A percentile compares a stretch with the other conserved stretches of the same genome.
Conservation (phyloP, 2,113 vertebrate species). For the Xyliphius kryptos region DNA sequence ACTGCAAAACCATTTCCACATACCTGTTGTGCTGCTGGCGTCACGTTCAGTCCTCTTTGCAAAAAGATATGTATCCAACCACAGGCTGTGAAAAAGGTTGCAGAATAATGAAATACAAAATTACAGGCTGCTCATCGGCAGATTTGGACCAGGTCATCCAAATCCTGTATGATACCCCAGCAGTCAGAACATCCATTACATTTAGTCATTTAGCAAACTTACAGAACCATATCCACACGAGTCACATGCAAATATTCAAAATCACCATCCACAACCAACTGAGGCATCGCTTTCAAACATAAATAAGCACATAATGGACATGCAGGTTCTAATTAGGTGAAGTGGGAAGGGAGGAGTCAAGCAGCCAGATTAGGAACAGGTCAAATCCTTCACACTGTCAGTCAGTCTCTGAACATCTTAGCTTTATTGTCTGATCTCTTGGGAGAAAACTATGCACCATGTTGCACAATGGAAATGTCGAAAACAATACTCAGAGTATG, state of each 20-base stretch:
- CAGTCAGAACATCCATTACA: conserved; percentile 9
- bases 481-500: no score
- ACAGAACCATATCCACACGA: conserved; percentile 14
- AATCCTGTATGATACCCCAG: conserved; percentile 23
- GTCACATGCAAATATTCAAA: conserved; percentile 9
- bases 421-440: conserved; percentile 9
- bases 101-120: conserved; percentile 24
- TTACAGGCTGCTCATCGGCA: conserved; percentile 50
- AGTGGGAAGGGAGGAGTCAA: conserved; percentile 60
- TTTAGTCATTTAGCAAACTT: no score
- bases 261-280: conserved; percentile 37
- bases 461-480: no score
- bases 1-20: no score
- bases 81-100: conserved; percentile 24
- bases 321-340: conserved; percentile 45
- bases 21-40: conserved; percentile 41
- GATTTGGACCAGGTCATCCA: conserved; percentile 43
- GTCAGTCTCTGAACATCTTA: conserved; percentile 24
- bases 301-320: conserved; percentile 44
- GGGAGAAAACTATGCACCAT: no score
- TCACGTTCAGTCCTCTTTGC: conserved; percentile 27
- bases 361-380: conserved; percentile 53
- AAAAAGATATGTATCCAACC: conserved; percentile 43
- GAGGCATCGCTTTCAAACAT: conserved; percentile 40
- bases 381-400: conserved; percentile 42